Percentiles rank a stretch among this genome's conserved stretches.
These are phyloP conservation scores for Lampris incognitus DNA, from an alignment of 2,113 vertebrate genomes.

Conservation along the genomic window DNA sequence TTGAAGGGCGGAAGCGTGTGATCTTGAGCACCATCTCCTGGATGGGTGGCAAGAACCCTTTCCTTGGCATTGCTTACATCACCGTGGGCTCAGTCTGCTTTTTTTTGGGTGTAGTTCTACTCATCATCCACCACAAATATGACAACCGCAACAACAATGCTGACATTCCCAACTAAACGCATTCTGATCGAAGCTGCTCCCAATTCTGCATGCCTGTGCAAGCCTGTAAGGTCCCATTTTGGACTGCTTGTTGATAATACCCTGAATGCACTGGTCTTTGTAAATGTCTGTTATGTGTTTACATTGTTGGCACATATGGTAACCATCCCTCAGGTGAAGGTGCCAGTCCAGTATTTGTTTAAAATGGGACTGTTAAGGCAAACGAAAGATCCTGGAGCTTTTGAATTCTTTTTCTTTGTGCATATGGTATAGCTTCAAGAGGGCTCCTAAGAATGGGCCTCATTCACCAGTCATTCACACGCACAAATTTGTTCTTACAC, in stretches of 20 bases:
- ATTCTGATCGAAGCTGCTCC: rapidly evolving
- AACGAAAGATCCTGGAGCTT: constrained; percentile 18
- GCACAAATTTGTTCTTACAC: too few relatives aligned
- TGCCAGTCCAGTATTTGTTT: constrained; percentile 8
- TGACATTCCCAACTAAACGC: constrained; percentile 89
- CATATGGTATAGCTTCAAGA: constrained; percentile 26
- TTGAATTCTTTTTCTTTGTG: constrained; percentile 38
- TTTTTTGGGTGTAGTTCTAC: constrained; percentile 93
- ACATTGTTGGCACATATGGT: background rate
- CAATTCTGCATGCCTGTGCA: constrained; percentile 44
- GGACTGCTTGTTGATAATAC: constrained; percentile 72
- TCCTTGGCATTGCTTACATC: constrained; percentile 98
- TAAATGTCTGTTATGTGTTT: constrained; percentile 45
- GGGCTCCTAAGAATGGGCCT: constrained; percentile 31
- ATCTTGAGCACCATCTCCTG: constrained; percentile 98
- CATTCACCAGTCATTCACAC: too few relatives aligned
- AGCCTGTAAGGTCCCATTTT: constrained; percentile 27
- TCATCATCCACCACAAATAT: constrained; percentile 97
- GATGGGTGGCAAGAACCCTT: constrained; percentile 99
- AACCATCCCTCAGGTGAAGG: background rate
- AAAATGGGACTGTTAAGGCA: constrained; percentile 12
- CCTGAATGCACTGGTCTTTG: constrained; percentile 61
- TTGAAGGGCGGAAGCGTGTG: constrained; percentile 96
- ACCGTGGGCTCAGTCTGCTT: constrained; percentile 96
- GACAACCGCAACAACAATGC: constrained; percentile 93